Base-by-base conservation (phyloP, 2,888 invertebrate species). In the Alloplasta piceator region DNA sequence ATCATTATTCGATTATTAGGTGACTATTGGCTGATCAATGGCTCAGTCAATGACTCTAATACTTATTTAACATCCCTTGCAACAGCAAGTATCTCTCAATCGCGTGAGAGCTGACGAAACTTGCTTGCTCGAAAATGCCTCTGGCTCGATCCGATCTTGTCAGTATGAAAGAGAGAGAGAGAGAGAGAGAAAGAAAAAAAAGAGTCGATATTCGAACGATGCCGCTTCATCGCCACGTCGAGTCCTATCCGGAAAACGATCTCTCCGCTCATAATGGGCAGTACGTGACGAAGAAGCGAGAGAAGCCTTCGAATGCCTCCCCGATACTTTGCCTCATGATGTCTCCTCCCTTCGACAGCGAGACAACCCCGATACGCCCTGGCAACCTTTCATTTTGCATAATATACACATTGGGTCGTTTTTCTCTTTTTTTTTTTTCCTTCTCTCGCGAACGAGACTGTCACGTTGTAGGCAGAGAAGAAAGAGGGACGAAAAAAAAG, bases 391-490 rank as follows among this genome's bases (percentile, higher is more conserved):
- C 64, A 50, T 76, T 89, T 87, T 88, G 88, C 89, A 89, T 89
- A 88, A 88, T 89, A 86, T 87, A 85, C 85, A 84, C 86, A 85
- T 87, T 83, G 85, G 76, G 72, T 82, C 68, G 83, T 80, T 66
- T 52, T 66, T 72, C 12, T 56, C 36, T 39, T 64, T 46, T 26
- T 38, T 38, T 12, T 6, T 36, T 16, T 39, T 16, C 39, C 16
- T n/a, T 52, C 10, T 16, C 60, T 56, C 16, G 52, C 43, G 55
- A 52, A 10, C 73, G 64, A 68, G 46, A 68, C 76, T 55, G 60
- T 68, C 55, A 73, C 70, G 70, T 26, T 70, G 50, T 26, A 50
- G 12, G 36, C 58, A 38, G 72, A 41, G 64, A 48, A 52, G 52
- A 70, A 78, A 78, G 50, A 63, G 67, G 16, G 64, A 68, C 56